Evolutionary conservation across 2,113 vertebrate species (phyloP), one percentile per base, ranked within the genome.

Genomic region (Lycocorax pyrrhopterus): DNA sequence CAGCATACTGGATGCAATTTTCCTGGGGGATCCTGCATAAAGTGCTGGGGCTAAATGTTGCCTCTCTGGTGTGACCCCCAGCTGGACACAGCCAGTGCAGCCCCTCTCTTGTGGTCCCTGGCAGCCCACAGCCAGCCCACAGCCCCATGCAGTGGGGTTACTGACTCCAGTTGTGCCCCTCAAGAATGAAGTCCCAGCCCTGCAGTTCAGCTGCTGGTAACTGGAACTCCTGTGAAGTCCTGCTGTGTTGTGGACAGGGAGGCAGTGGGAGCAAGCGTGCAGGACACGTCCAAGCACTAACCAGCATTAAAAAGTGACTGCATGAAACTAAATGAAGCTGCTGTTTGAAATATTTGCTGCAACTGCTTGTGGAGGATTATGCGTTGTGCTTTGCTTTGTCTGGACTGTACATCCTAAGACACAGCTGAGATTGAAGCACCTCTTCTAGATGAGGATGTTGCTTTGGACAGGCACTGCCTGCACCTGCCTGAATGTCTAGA

Each of bases 1-100:
- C 47, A 78, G 27, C 49, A 68, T 10, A 69, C 8, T 0, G 0
- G 13, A 13, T 32, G 47, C 1, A 3, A 49, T 77, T 47, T 51
- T 80, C 25, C 63, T 66, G n/a, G 20, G 22, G 4, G 4, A 22
- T 84, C 29, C 53, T 55, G 56, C 19, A 27, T 11, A 8, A 30
- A 64, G 49, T 72, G 7, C 35, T 78, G 60, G 11, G 8, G 19
- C 20, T 75, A 52, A 63, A 59, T 2, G 2, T 37, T 73, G 16
- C 19, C 27, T 22, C 26, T 74, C 29, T 56, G 44, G 7, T 25
- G 37, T 91, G 35, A 32, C 12, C 26, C 39, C 27, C 17, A 74
- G 14, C 35, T 37, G 33, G 56, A 60, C 35, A 44, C 26, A 49
- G 55, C 3, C 68, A 41, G 13, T 35, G 32, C 44, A 82, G 22